phyloP scores from a whole-genome alignment of 2,113 vertebrate genomes.

The Noctilio leporinus region DNA sequence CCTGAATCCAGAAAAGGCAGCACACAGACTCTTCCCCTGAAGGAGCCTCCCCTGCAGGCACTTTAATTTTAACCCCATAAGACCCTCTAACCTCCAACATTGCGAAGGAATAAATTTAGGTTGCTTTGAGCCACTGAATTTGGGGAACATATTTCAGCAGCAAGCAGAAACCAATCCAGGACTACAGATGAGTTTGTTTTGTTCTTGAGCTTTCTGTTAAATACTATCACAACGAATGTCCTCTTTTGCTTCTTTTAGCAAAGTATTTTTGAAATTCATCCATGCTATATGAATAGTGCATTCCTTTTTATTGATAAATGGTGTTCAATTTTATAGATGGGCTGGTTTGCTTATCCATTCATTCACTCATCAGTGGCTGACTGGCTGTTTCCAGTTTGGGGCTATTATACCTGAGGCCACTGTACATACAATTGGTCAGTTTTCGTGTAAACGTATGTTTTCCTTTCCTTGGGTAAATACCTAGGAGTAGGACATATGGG shows the following conservation, averaged over 20 bases:
- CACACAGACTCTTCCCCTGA: no score
- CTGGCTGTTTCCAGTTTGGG: background rate
- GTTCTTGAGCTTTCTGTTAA: background rate
- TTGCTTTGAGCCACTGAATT: background rate
- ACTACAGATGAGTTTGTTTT: fast-evolving
- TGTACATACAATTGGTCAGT: no score
- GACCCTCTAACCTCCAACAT: background rate
- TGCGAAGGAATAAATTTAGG: fast-evolving
- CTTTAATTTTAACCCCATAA: background rate
- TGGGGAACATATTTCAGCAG: no score
- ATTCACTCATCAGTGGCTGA: fast-evolving
- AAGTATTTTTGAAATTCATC: background rate
- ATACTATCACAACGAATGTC: background rate
- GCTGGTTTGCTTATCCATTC: fast-evolving
- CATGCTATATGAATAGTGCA: no score
- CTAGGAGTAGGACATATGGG: background rate
- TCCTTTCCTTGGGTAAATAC: background rate
- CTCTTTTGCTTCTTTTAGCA: no score
- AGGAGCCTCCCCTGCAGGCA: background rate
- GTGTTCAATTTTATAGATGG: background rate
- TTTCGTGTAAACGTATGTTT: background rate
- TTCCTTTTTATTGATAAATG: background rate
- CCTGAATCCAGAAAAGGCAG: background rate
- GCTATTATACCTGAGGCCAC: background rate
- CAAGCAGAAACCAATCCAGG: fast-evolving